Conservation (phyloP, 2,888 invertebrate genomes). For the Drosophila barbarae region DNA sequence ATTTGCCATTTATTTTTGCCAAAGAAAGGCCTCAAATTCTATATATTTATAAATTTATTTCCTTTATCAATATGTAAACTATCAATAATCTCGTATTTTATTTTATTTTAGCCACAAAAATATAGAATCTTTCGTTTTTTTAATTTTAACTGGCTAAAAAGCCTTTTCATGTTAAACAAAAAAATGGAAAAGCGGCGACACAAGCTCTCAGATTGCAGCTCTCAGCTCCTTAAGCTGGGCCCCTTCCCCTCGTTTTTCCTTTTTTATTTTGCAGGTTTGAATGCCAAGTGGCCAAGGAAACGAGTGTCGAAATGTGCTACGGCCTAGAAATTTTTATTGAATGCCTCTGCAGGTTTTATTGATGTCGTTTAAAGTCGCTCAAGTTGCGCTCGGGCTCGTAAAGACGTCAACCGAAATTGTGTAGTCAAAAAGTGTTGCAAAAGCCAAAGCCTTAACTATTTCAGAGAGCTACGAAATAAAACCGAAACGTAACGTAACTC, state of each 20-base stretch:
- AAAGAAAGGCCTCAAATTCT: too few relatives aligned
- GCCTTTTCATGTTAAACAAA: constrained; percentile 33
- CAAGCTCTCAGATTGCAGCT: constrained; percentile 13
- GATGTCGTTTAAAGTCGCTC: constrained; percentile 57
- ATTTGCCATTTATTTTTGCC: too few relatives aligned
- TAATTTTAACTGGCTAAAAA: constrained; percentile 29
- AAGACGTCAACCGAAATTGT: constrained; percentile 49
- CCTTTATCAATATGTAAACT: too few relatives aligned
- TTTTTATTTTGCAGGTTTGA: constrained; percentile 20
- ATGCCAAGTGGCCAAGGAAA: constrained; percentile 48
- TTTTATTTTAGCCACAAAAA: background rate
- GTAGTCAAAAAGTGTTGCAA: constrained; percentile 43
- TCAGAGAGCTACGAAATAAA: constrained; percentile 18
- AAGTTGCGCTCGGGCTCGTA: constrained; percentile 44
- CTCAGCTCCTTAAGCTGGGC: constrained; percentile 20
- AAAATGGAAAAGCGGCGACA: constrained; percentile 7
- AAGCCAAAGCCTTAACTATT: constrained; percentile 6
- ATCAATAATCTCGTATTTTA: too few relatives aligned
- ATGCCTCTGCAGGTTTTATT: constrained; percentile 52
- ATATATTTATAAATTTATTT: too few relatives aligned
- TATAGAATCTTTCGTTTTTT: constrained; percentile 40
- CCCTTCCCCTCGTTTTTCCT: constrained; percentile 20
- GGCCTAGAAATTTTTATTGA: constrained; percentile 52
- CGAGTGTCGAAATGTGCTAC: constrained; percentile 50
- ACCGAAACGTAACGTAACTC: constrained; percentile 14